Evolutionary conservation across 2,113 vertebrate species (phyloP).

Genomic region (Proterorhinus semilunaris): DNA sequence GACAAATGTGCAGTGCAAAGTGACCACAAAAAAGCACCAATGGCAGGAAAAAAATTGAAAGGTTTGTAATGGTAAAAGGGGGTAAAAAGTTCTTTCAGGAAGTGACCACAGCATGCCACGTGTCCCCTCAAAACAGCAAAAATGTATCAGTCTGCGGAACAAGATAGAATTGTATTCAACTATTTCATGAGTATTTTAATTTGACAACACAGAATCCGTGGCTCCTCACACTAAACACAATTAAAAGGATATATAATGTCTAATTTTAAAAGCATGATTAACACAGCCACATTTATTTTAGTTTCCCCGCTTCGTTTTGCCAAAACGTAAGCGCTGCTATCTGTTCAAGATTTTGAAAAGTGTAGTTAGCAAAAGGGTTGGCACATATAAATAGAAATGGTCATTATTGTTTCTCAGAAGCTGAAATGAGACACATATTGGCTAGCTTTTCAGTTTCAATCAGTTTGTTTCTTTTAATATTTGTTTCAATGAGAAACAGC

Average conservation of each 20-base stretch:
- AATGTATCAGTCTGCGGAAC: neutral
- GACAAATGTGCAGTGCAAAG: slow-evolving; percentile 28
- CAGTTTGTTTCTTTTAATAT: neutral
- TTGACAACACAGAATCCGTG: neutral
- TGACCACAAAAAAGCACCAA: slow-evolving; percentile 10
- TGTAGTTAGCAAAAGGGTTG: neutral
- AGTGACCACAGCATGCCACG: too few species aligned
- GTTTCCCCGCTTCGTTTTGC: neutral
- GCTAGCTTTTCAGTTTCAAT: neutral
- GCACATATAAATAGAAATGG: neutral
- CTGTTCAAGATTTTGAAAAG: neutral
- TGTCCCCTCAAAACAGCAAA: too few species aligned
- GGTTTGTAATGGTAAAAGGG: neutral
- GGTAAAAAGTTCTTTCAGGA: too few species aligned
- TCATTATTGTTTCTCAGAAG: neutral
- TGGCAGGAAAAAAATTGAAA: neutral
- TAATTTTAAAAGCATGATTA: slow-evolving; percentile 5
- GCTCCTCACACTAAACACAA: neutral
- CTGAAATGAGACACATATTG: neutral
- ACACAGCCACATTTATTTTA: slow-evolving; percentile 5
- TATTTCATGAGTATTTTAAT: too few species aligned
- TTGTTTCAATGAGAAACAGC: too few species aligned
- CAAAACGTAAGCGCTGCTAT: slow-evolving; percentile 6
- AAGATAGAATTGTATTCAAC: neutral
- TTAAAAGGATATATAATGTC: neutral